These are phyloP conservation scores for Psilopsiagon aymara DNA, from an alignment of 2,113 vertebrate genomes.

Conservation along the genomic window DNA sequence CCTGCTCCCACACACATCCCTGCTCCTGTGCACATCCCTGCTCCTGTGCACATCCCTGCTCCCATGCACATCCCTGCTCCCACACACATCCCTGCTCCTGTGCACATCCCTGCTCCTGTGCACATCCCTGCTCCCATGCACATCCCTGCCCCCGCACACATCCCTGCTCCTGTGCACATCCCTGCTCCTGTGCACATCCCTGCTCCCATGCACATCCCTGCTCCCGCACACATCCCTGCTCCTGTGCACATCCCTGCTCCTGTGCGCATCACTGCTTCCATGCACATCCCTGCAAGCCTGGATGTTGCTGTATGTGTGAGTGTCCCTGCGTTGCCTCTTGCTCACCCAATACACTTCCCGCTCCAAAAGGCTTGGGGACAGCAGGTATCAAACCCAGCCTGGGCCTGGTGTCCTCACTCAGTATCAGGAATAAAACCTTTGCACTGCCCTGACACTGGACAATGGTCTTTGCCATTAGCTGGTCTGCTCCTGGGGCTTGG, in stretches of 20 bases:
- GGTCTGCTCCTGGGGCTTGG: not conserved
- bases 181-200: fast-evolving
- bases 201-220: too few species aligned
- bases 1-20: too few species aligned
- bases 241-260: too few species aligned
- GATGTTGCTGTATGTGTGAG: not conserved
- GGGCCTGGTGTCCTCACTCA: not conserved
- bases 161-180: fast-evolving
- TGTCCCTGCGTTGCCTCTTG: not conserved
- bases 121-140: fast-evolving
- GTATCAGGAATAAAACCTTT: not conserved
- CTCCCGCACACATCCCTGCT: fast-evolving
- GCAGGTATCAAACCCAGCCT: not conserved
- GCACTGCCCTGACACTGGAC: fast-evolving
- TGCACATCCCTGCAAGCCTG: not conserved
- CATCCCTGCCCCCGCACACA: fast-evolving
- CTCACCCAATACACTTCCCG: fast-evolving
- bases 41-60: fast-evolving
- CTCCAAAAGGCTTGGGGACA: not conserved
- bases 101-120: fast-evolving
- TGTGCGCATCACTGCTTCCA: too few species aligned
- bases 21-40: fast-evolving
- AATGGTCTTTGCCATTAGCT: not conserved
- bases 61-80: fast-evolving
- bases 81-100: fast-evolving